These are phyloP conservation scores for Microcebus tavaratra DNA, from an alignment of 2,113 vertebrate species.

Conservation along the genomic window DNA sequence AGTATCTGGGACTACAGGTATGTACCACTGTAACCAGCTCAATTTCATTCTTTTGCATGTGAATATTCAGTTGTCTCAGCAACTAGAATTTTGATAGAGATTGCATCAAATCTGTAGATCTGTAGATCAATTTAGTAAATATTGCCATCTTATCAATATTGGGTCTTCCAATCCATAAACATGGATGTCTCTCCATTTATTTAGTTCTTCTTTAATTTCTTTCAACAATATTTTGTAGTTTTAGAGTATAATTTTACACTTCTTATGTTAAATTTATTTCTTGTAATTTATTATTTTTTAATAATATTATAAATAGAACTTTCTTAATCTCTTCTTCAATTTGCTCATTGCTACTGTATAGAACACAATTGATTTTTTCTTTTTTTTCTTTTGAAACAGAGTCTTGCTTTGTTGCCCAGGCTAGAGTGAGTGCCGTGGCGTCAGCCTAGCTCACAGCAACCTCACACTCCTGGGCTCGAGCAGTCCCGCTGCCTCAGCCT, in stretches of 20 bases:
- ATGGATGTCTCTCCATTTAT: not conserved
- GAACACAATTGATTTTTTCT: too few relatives aligned
- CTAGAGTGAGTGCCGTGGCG: too few relatives aligned
- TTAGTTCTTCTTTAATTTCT: not conserved
- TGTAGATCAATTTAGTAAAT: not conserved
- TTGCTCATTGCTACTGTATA: not conserved
- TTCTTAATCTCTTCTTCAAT: not conserved
- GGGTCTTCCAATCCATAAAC: not conserved
- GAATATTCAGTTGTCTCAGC: too few relatives aligned
- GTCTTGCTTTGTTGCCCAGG: too few relatives aligned
- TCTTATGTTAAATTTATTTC: not conserved
- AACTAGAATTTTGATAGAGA: not conserved
- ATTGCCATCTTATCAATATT: not conserved
- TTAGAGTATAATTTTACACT: not conserved
- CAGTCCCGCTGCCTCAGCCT: too few relatives aligned
- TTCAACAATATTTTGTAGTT: not conserved
- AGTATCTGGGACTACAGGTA: too few relatives aligned
- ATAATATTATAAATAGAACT: not conserved
- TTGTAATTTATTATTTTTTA: not conserved
- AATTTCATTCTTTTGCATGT: too few relatives aligned
- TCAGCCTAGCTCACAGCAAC: too few relatives aligned
- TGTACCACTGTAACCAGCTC: too few relatives aligned
- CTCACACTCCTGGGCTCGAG: too few relatives aligned
- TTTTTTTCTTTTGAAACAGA: too few relatives aligned
- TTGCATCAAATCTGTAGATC: not conserved